phyloP scores from a whole-genome alignment of 2,797 vertebrate genomes.

The Harpagifer antarcticus region DNA sequence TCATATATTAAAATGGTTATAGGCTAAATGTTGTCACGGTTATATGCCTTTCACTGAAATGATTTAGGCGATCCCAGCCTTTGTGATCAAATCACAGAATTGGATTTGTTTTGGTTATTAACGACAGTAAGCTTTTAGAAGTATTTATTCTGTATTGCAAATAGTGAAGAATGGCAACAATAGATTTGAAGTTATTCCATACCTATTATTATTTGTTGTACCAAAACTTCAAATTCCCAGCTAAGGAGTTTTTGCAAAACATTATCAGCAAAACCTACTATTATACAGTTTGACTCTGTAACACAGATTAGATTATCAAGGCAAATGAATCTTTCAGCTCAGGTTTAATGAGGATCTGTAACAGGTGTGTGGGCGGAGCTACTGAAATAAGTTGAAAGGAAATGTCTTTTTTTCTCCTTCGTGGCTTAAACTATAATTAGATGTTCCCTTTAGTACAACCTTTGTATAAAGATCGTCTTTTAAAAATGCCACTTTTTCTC shows the following conservation, averaged over 20 bases:
- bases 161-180: conserved; percentile 50
- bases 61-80: conserved; percentile 52
- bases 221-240: conserved; percentile 31
- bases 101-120: conserved; percentile 42
- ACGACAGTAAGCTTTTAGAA: conserved; percentile 47
- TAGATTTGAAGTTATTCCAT: conserved; percentile 35
- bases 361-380: conserved; percentile 32
- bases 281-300: conserved; percentile 28
- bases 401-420: conserved; percentile 50
- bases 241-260: conserved; percentile 32
- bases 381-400: conserved; percentile 35
- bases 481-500: conserved; percentile 67
- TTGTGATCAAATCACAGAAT: conserved; percentile 46
- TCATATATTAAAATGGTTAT: conserved; percentile 58
- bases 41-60: conserved; percentile 71
- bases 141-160: conserved; percentile 70
- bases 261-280: conserved; percentile 41
- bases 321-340: conserved; percentile 45
- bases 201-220: conserved; percentile 33
- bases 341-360: conserved; percentile 34
- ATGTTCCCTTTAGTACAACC: conserved; percentile 42
- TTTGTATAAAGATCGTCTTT: conserved; percentile 57
- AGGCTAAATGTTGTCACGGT: conserved; percentile 78
- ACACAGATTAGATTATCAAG: conserved; percentile 51
- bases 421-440: conserved; percentile 50